These are phyloP conservation scores for Pipistrellus kuhlii DNA, from an alignment of 2,797 vertebrate species.

Conservation along the genomic window DNA sequence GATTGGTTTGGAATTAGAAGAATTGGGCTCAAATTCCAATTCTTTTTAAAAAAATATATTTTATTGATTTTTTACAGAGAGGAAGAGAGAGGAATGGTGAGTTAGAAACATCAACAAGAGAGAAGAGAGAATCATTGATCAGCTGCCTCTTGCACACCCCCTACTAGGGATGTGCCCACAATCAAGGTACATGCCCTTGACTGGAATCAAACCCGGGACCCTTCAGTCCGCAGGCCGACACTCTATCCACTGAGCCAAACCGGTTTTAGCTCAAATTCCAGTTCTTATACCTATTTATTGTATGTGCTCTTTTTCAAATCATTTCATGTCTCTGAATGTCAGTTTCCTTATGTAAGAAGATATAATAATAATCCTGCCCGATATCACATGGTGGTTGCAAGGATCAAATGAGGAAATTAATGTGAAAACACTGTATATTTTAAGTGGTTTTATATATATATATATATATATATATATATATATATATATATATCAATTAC, in stretches of 20 bases:
- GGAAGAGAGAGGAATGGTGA: no score
- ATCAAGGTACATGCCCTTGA: no score
- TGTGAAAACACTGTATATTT: neutral
- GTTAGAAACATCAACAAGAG: no score
- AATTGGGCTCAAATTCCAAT: neutral
- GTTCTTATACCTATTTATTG: neutral
- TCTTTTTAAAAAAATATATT: neutral
- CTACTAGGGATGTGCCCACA: no score
- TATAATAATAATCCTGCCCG: neutral
- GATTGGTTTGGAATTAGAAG: neutral
- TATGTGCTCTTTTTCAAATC: neutral
- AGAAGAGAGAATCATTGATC: no score
- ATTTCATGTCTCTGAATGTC: neutral
- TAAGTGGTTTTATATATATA: neutral
- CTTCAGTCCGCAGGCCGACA: no score
- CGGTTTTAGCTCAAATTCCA: no score
- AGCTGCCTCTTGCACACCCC: no score
- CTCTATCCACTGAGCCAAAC: no score
- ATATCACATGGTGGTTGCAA: neutral
- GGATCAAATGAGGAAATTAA: neutral
- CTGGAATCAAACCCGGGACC: no score
- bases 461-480: neutral
- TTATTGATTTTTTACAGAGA: no score
- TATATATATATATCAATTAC: neutral
- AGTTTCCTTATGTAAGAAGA: neutral